Evolutionary conservation across 2,113 vertebrate genomes (phyloP).

Genomic region (Cebidichthys violaceus): DNA sequence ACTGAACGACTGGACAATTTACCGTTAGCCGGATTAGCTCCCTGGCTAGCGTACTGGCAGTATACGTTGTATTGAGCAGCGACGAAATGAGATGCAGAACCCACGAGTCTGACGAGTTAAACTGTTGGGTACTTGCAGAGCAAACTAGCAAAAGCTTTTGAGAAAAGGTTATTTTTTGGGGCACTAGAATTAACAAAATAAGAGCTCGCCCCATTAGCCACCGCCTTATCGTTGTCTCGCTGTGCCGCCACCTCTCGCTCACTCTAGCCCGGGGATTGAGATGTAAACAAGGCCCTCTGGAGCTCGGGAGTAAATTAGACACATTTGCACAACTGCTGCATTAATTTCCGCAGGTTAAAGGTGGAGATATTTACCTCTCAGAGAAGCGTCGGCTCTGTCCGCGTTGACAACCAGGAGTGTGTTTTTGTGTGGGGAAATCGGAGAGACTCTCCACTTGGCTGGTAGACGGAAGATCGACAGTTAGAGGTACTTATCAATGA

Average conservation of each 20-base stretch:
- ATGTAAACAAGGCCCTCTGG: constrained; percentile 87
- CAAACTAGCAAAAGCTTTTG: neutral
- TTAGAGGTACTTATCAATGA: constrained; percentile 59
- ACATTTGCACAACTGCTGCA: constrained; percentile 1
- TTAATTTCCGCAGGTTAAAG: neutral
- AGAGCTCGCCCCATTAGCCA: constrained; percentile 4
- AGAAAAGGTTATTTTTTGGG: neutral
- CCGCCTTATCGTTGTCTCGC: constrained; percentile 29
- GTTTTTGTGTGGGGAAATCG: constrained; percentile 20
- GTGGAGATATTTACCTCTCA: constrained; percentile 70
- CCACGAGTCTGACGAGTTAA: neutral
- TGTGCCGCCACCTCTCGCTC: constrained; percentile 59
- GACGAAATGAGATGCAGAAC: constrained; percentile 25
- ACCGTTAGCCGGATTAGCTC: constrained; percentile 73
- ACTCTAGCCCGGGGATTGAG: constrained; percentile 81
- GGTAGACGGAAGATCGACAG: constrained; percentile 75
- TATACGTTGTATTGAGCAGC: constrained; percentile 3
- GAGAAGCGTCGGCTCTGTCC: constrained; percentile 28
- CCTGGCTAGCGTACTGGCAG: constrained; percentile 57
- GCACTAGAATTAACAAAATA: neutral
- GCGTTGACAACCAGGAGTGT: constrained; percentile 31
- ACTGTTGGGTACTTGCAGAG: neutral
- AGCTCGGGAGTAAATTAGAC: constrained; percentile 29
- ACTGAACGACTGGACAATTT: constrained; percentile 30
- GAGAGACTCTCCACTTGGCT: constrained; percentile 55